A percentile compares a stretch with the other conserved stretches of the same genome.
phyloP scores from a whole-genome alignment of 2,888 invertebrate species.

The Epistrophe grossulariae region DNA sequence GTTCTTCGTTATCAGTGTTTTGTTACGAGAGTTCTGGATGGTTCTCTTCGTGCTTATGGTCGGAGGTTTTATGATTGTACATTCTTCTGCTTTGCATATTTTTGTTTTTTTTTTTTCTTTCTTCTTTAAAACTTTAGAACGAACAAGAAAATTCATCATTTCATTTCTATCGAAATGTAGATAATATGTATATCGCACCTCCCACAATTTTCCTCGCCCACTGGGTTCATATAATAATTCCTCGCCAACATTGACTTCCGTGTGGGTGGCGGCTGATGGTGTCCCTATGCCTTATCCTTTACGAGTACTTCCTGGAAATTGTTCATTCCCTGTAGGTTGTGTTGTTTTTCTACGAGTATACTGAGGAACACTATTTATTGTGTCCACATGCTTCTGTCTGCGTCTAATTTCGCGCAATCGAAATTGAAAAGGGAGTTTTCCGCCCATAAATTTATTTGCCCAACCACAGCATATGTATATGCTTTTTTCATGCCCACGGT shows the following conservation, averaged over 20 bases:
- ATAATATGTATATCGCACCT: conserved; percentile 2
- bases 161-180: conserved; percentile 18
- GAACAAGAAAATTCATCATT: conserved; percentile 46
- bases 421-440: conserved; percentile 70
- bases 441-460: conserved; percentile 44
- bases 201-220: conserved; percentile 59
- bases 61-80: conserved; percentile 40
- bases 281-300: conserved; percentile 34
- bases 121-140: neutral
- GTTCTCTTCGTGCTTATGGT: conserved; percentile 40
- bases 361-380: conserved; percentile 27
- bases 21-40: conserved; percentile 14
- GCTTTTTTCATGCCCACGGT: conserved; percentile 35
- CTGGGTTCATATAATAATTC: conserved; percentile 41
- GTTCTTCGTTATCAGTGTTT: conserved; percentile 48
- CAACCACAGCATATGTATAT: conserved; percentile 18
- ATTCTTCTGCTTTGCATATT: conserved; percentile 26
- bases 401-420: conserved; percentile 53
- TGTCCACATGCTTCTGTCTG: conserved; percentile 53
- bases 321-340: conserved; percentile 14
- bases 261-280: conserved; percentile 57
- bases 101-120: neutral
- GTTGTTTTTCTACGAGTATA: neutral
- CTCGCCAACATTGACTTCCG: conserved; percentile 60
- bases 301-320: conserved; percentile 52